A percentile compares a stretch with the other conserved stretches of the same genome.
Evolutionary conservation across 2,113 vertebrate species (phyloP).

Genomic region (Nestor notabilis): DNA sequence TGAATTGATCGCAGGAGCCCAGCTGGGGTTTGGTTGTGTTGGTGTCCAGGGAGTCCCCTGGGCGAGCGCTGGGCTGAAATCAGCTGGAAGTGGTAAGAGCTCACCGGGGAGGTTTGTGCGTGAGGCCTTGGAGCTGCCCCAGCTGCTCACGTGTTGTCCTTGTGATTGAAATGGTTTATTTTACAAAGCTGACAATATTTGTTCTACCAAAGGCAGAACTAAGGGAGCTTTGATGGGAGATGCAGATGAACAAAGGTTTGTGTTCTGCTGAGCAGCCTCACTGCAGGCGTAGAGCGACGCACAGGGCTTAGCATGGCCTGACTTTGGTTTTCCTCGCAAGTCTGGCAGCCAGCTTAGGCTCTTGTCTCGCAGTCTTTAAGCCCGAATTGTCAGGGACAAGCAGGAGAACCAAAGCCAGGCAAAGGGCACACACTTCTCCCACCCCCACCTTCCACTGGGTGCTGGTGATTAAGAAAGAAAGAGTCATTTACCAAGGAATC

Average conservation of each 20-base stretch:
- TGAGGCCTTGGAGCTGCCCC: background rate
- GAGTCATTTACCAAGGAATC: background rate
- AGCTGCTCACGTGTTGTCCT: background rate
- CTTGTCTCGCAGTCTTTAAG: background rate
- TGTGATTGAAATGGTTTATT: background rate
- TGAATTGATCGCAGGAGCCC: background rate
- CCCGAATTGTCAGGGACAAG: background rate
- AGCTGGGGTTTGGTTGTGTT: background rate
- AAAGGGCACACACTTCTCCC: background rate
- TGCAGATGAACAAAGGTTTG: background rate
- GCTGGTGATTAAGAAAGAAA: background rate
- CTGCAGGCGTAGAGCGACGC: background rate
- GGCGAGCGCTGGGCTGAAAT: background rate
- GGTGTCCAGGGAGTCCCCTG: background rate
- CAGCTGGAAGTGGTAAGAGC: background rate
- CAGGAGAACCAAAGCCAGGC: background rate
- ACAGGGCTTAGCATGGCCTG: accelerated
- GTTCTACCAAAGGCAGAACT: background rate
- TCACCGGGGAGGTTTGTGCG: background rate
- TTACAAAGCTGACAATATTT: background rate
- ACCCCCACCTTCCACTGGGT: background rate
- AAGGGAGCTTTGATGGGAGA: background rate
- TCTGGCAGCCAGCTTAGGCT: background rate
- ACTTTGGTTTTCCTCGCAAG: background rate
- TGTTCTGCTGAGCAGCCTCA: background rate